Conservation (phyloP, 2,888 invertebrate species). For the Microctonus hyperodae region DNA sequence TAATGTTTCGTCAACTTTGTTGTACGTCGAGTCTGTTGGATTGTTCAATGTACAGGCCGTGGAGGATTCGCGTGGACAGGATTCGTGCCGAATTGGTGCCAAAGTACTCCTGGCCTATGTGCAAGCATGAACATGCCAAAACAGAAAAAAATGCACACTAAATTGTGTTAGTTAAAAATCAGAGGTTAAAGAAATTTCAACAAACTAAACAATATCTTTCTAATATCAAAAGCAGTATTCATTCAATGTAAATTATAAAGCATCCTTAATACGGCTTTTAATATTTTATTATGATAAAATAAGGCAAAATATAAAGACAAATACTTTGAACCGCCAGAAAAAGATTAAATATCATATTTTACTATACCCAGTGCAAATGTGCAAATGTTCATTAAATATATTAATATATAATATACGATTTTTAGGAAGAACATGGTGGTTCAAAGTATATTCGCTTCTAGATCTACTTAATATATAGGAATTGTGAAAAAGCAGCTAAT, state of each 20-base stretch:
- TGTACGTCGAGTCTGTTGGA: conserved; percentile 38
- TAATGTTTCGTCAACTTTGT: conserved; percentile 38
- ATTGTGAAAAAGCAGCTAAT: background rate
- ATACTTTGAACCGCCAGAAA: conserved; percentile 47
- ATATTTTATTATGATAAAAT: background rate
- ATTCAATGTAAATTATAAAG: background rate
- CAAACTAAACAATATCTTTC: conserved; percentile 25
- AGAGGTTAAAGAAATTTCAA: conserved; percentile 39
- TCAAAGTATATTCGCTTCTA: background rate
- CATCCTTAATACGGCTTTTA: conserved; percentile 27
- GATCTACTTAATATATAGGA: conserved; percentile 4
- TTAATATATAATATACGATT: too few species aligned
- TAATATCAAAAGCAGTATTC: conserved; percentile 42
- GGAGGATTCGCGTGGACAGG: conserved; percentile 29
- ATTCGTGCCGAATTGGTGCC: conserved; percentile 59
- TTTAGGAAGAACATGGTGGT: conserved; percentile 25
- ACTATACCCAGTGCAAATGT: conserved; percentile 19
- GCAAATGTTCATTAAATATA: too few species aligned
- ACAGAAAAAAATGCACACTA: conserved; percentile 60
- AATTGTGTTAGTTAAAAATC: conserved; percentile 55
- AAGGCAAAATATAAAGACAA: conserved; percentile 30
- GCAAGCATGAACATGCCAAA: conserved; percentile 60
- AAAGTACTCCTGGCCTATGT: conserved; percentile 59
- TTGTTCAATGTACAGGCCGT: conserved; percentile 28
- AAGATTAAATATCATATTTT: conserved; percentile 35